Evolutionary conservation across 2,797 vertebrate species (phyloP).

Genomic region (Tachyglossus aculeatus): DNA sequence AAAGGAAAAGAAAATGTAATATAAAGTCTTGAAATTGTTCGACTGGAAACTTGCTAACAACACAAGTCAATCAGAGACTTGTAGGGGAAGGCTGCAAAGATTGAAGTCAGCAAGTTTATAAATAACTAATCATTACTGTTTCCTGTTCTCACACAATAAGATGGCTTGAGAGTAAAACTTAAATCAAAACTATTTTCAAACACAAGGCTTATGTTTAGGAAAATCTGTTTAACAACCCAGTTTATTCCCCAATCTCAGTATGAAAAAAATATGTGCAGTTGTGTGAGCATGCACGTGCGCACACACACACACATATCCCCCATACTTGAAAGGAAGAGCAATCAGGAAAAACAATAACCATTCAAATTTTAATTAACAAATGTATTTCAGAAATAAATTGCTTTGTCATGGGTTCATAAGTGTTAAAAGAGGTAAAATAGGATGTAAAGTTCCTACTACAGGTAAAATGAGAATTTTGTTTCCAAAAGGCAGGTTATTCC

Average conservation of each 20-base stretch:
- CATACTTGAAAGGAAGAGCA: too few relatives aligned
- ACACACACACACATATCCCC: too few relatives aligned
- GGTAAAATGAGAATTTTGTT: too few relatives aligned
- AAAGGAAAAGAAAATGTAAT: constrained; percentile 12
- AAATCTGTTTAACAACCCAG: constrained; percentile 14
- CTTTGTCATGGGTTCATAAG: too few relatives aligned
- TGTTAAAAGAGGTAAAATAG: too few relatives aligned
- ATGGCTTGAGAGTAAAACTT: neutral
- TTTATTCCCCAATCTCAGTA: constrained; percentile 12
- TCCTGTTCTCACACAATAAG: constrained; percentile 52
- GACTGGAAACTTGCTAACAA: constrained; percentile 37
- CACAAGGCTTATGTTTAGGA: constrained; percentile 17
- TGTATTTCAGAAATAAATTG: too few relatives aligned
- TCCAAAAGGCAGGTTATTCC: too few relatives aligned
- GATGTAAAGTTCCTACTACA: too few relatives aligned
- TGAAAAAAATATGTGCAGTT: too few relatives aligned
- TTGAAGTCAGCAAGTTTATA: constrained; percentile 45
- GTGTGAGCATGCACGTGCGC: too few relatives aligned
- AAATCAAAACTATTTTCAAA: constrained; percentile 8
- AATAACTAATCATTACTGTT: constrained; percentile 41
- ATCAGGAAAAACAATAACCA: too few relatives aligned
- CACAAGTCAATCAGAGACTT: constrained; percentile 6
- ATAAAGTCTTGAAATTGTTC: neutral
- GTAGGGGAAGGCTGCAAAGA: constrained; percentile 26
- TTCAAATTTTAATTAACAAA: too few relatives aligned